These are phyloP conservation scores for Bombus superbus DNA, from an alignment of 1,140 invertebrate genomes.

Conservation along the genomic window DNA sequence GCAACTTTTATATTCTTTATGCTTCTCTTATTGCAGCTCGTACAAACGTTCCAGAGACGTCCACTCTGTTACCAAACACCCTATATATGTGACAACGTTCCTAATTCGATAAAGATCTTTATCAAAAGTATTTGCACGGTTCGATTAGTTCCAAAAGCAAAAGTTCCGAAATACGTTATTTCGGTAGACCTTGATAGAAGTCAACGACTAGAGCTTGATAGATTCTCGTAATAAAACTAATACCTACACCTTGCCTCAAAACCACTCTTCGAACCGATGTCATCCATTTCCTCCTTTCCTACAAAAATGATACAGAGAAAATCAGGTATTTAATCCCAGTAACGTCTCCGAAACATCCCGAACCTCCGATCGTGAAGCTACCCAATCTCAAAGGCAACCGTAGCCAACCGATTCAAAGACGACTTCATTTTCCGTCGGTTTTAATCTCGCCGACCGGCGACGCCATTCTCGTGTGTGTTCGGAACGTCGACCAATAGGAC, in stretches of 20 bases:
- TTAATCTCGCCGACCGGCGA: slow-evolving; percentile 44
- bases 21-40: not conserved
- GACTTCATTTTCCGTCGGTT: slow-evolving; percentile 54
- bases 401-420: slow-evolving; percentile 5
- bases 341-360: not conserved
- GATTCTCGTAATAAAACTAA: not conserved
- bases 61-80: not conserved
- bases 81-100: not conserved
- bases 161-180: not conserved
- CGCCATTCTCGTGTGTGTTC: slow-evolving; percentile 31
- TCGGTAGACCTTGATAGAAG: not conserved
- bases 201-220: not conserved
- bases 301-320: not conserved
- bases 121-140: not conserved
- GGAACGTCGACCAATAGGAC: slow-evolving; percentile 51
- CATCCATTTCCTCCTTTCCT: too few species aligned
- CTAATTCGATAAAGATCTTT: not conserved
- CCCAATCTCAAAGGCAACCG: not conserved
- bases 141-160: not conserved
- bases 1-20: too few species aligned
- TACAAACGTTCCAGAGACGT: not conserved
- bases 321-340: not conserved
- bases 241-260: not conserved
- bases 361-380: not conserved
- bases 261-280: too few species aligned